These are phyloP conservation scores for Anarhynchus alexandrinus DNA, from an alignment of 2,113 vertebrate genomes.

Conservation along the genomic window DNA sequence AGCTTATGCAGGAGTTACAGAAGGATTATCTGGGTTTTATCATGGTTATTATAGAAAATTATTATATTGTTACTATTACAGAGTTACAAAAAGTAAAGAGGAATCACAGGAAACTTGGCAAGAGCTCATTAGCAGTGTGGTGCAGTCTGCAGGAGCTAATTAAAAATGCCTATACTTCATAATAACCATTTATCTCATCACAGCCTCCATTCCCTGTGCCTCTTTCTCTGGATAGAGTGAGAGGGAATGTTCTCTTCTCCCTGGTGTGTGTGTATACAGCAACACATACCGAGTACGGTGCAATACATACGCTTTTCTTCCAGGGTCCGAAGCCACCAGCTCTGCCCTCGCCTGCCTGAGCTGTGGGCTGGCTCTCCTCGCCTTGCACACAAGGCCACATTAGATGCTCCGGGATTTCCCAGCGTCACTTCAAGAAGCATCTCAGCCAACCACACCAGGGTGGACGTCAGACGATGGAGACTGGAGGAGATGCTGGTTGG, in stretches of 20 bases:
- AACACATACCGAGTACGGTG: not conserved
- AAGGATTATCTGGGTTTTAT: conserved; percentile 58
- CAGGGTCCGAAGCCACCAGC: conserved; percentile 70
- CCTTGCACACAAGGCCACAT: conserved; percentile 46
- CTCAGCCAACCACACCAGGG: not conserved
- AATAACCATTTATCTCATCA: conserved; percentile 49
- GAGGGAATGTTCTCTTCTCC: not conserved
- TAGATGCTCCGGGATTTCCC: not conserved
- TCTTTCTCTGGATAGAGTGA: not conserved
- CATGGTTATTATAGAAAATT: conserved; percentile 36
- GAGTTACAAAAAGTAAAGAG: conserved; percentile 49
- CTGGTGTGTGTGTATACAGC: not conserved
- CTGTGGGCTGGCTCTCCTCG: conserved; percentile 69
- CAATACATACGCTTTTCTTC: not conserved
- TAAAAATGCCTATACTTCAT: conserved; percentile 49
- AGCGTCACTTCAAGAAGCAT: not conserved
- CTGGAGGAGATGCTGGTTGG: not conserved
- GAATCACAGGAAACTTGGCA: conserved; percentile 49
- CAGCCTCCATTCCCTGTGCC: not conserved
- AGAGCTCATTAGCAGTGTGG: conserved; percentile 50
- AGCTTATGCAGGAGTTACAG: conserved; percentile 33
- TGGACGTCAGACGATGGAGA: not conserved
- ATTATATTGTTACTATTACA: conserved; percentile 39
- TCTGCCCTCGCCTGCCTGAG: conserved; percentile 53
- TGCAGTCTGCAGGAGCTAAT: conserved; percentile 54